Evolutionary conservation across 2,113 vertebrate genomes (phyloP).

Genomic region (Xerus inauris): DNA sequence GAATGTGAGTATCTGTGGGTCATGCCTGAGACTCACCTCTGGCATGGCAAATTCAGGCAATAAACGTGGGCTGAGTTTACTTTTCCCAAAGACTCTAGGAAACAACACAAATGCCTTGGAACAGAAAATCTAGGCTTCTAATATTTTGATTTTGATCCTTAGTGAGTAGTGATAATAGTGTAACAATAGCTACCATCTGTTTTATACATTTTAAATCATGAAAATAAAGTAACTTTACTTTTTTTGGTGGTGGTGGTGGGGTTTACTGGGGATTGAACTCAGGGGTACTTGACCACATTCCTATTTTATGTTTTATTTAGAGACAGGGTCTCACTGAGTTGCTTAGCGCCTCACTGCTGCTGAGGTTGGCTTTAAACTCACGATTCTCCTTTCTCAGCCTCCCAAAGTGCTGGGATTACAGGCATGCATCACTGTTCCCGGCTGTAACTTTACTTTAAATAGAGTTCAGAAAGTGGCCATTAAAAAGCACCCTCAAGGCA

Average conservation of each 20-base stretch:
- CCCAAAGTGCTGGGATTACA: no score
- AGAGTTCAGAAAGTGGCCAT: conserved; percentile 32
- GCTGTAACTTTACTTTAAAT: neutral
- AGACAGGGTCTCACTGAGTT: no score
- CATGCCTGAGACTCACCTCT: neutral
- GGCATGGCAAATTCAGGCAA: neutral
- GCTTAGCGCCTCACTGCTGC: no score
- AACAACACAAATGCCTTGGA: neutral
- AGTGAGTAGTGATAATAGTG: neutral
- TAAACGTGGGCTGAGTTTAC: neutral
- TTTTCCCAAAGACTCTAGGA: neutral
- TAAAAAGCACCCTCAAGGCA: neutral
- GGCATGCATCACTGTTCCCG: no score
- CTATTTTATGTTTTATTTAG: no score
- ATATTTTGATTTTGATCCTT: conserved; percentile 35
- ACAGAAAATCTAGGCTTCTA: neutral
- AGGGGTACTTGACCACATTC: no score
- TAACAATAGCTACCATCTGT: conserved; percentile 33
- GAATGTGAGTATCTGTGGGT: conserved; percentile 93
- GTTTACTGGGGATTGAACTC: no score
- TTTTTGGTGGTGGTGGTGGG: no score
- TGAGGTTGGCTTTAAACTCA: no score
- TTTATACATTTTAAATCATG: conserved; percentile 32
- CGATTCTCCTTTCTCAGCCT: no score
- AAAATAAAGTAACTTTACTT: conserved; percentile 36